A percentile compares a stretch with the other conserved stretches of the same genome.
Evolutionary conservation across 2,797 vertebrate species (phyloP).

Genomic region (Sternotherus odoratus): DNA sequence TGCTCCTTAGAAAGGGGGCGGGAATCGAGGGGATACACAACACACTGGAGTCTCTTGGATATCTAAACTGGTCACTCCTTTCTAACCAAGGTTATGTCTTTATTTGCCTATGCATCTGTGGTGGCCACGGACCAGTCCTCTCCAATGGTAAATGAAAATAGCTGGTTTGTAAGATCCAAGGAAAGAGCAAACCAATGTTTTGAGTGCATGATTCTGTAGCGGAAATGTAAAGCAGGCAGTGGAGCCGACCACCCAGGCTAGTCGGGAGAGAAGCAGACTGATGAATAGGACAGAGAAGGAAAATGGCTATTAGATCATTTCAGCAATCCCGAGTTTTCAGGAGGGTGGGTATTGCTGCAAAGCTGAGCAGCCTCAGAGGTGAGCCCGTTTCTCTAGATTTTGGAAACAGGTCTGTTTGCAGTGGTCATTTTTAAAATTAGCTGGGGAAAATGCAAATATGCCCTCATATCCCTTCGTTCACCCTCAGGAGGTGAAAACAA

Average conservation of each 20-base stretch:
- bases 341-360: background rate
- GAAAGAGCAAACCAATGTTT: background rate
- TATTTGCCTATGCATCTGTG: background rate
- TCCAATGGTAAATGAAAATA: background rate
- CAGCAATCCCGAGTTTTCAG: background rate
- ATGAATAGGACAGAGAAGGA: background rate
- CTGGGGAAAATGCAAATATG: background rate
- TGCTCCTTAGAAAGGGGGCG: background rate
- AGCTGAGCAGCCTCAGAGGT: background rate
- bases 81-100: background rate
- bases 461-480: background rate
- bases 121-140: background rate
- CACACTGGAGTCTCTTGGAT: background rate
- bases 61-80: background rate
- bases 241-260: background rate
- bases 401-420: background rate
- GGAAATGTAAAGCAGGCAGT: background rate
- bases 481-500: rapidly evolving
- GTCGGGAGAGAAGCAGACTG: background rate
- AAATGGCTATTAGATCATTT: background rate
- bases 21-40: background rate
- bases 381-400: background rate
- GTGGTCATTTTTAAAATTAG: background rate
- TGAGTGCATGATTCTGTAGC: background rate
- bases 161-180: background rate